Conservation (phyloP, 2,888 invertebrate species). For the Taphrorychus bicolor region DNA sequence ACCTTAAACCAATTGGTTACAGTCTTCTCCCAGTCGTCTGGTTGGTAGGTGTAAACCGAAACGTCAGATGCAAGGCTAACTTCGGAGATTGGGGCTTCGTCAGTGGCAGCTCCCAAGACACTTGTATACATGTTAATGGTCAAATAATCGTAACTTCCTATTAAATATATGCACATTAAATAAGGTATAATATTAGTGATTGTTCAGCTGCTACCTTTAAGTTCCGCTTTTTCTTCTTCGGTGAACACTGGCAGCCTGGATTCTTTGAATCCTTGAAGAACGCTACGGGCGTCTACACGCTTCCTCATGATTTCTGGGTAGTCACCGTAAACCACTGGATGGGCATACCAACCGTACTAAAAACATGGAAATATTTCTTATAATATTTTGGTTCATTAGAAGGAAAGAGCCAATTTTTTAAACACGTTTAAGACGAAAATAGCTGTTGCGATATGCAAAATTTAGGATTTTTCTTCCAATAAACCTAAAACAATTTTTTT, state of each 20-base stretch:
- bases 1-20: slow-evolving; percentile 40
- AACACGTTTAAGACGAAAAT: background rate
- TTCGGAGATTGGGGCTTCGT: slow-evolving; percentile 14
- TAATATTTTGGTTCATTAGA: background rate
- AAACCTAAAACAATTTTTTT: too few species aligned
- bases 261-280: slow-evolving; percentile 64
- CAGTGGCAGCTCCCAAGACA: slow-evolving; percentile 16
- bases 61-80: slow-evolving; percentile 49
- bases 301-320: slow-evolving; percentile 72
- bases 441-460: too few species aligned
- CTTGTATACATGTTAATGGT: slow-evolving; percentile 77
- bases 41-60: slow-evolving; percentile 28
- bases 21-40: slow-evolving; percentile 40
- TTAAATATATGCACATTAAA: background rate
- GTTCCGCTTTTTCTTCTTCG: slow-evolving; percentile 64
- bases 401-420: background rate
- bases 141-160: slow-evolving; percentile 71
- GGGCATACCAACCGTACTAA: slow-evolving; percentile 46
- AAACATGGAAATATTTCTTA: background rate
- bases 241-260: slow-evolving; percentile 72
- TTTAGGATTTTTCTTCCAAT: too few species aligned
- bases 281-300: slow-evolving; percentile 65
- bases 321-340: slow-evolving; percentile 73
- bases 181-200: too few species aligned
- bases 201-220: slow-evolving; percentile 58